Base-by-base conservation (phyloP, 2,888 invertebrate genomes). In the Drosophila rubida region DNA sequence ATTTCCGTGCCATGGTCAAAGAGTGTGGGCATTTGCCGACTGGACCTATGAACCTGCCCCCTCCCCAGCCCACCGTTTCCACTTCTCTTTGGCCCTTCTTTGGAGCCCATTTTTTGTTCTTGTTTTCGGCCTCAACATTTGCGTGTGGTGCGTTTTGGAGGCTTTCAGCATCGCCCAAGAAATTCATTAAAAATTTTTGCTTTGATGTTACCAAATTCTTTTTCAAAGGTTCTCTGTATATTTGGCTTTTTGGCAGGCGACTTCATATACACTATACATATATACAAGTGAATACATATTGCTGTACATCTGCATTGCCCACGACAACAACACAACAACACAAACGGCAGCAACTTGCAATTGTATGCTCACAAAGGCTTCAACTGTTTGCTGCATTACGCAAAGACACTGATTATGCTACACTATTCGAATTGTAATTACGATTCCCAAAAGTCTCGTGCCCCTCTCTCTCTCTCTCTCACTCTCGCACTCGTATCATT, bases 181-280 rank as follows among this genome's bases (percentile, higher is more conserved):
- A 85, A 83, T 88, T 86, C 80, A 80, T 83, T 80, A 78, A 75
- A 85, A 69, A 89, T 85, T 84, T 78, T 86, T 89, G 81, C 80
- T 89, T 89, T 86, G 87, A 86, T 88, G 78, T 80, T 84, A 64
- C 77, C 67, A 59, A 89, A 87, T 87, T 82, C 89, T 84, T 80
- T 82, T 71, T 77, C 69, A 72, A 77, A 81, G 70, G 77, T 81
- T 80, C 71, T 86, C 62, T 81, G 71, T 79, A 80, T 50, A 74
- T 73, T 76, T 57, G 61, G 73, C 50, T 51, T 46, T 67, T 49
- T 61, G 58, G 27, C 51, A 30, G 42, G 42, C 42, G 2, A 9
- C 16, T 16, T 23, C 16, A 27, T 41, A 51, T 51, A 51, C 11
- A 51, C 23, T n/a, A 19, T 19, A 22, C 0, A 39, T 25, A 11